These are phyloP conservation scores for Brachirus orientalis DNA, from an alignment of 2,113 vertebrate species.

Conservation along the genomic window DNA sequence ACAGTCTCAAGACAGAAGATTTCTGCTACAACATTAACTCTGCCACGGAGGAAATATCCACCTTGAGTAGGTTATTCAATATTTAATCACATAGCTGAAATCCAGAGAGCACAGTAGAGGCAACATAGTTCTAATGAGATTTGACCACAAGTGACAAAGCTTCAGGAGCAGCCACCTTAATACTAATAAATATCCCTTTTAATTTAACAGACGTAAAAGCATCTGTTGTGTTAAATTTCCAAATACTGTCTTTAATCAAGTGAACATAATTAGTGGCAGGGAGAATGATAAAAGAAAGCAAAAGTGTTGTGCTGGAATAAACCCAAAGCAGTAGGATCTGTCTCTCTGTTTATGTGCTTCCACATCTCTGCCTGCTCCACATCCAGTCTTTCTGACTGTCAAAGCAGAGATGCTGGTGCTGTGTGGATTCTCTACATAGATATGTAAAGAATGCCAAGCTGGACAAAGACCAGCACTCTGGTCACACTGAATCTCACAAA, in stretches of 20 bases:
- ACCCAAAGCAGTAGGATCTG: neutral
- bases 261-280: neutral
- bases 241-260: neutral
- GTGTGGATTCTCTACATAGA: constrained; percentile 50
- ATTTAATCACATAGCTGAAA: neutral
- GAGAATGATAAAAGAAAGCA: neutral
- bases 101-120: neutral
- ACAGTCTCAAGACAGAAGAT: constrained; percentile 2
- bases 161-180: neutral
- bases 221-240: neutral
- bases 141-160: neutral
- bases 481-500: constrained; percentile 66
- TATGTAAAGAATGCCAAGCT: constrained; percentile 77
- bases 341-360: constrained; percentile 14
- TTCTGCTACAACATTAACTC: constrained; percentile 12
- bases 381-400: constrained; percentile 9
- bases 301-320: neutral
- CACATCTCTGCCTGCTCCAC: constrained; percentile 9
- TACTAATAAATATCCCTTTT: too few species aligned
- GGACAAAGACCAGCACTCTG: constrained; percentile 72
- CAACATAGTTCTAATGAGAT: neutral
- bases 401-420: constrained; percentile 15
- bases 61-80: constrained; percentile 2
- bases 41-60: constrained; percentile 7
- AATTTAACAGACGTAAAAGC: too few species aligned